These are phyloP conservation scores for Emmelina monodactyla DNA, from an alignment of 2,888 invertebrate genomes.

Conservation along the genomic window DNA sequence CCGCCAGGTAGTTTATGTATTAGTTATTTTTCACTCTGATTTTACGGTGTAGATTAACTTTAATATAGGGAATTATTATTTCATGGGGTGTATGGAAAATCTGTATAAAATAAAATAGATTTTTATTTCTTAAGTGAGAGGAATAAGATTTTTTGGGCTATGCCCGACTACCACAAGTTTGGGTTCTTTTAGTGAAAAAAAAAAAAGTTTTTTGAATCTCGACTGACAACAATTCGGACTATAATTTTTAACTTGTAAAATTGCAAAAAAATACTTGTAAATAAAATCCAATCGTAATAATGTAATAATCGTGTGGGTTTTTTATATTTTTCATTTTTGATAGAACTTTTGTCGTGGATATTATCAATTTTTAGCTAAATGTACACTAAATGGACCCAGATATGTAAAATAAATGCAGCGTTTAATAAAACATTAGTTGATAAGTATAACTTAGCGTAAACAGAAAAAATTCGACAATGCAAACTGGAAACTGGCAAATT, in stretches of 20 bases:
- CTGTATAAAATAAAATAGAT: slow-evolving; percentile 56
- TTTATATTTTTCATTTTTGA: slow-evolving; percentile 20
- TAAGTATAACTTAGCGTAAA: slow-evolving; percentile 27
- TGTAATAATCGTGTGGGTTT: no score
- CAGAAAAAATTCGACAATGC: slow-evolving; percentile 31
- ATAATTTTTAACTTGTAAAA: slow-evolving; percentile 13
- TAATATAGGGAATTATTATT: slow-evolving; percentile 36
- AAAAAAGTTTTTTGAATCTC: slow-evolving; percentile 32
- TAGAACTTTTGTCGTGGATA: slow-evolving; percentile 18
- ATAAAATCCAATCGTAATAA: slow-evolving; percentile 39
- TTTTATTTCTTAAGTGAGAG: slow-evolving; percentile 41
- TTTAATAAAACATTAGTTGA: slow-evolving; percentile 35
- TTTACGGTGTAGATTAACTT: slow-evolving; percentile 40
- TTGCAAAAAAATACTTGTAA: slow-evolving; percentile 28
- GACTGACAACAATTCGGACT: slow-evolving; percentile 22
- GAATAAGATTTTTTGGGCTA: neutral
- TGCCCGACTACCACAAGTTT: slow-evolving; percentile 33
- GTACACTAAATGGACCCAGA: slow-evolving; percentile 47
- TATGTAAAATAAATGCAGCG: slow-evolving; percentile 38
- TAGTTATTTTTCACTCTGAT: slow-evolving; percentile 31
- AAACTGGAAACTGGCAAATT: slow-evolving; percentile 21
- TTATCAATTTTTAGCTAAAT: slow-evolving; percentile 26
- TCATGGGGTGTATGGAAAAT: slow-evolving; percentile 57
- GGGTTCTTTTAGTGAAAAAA: slow-evolving; percentile 51
- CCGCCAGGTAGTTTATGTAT: slow-evolving; percentile 15